Conservation (phyloP, 2,888 invertebrate genomes). For the Dryocosmus kuriphilus region DNA sequence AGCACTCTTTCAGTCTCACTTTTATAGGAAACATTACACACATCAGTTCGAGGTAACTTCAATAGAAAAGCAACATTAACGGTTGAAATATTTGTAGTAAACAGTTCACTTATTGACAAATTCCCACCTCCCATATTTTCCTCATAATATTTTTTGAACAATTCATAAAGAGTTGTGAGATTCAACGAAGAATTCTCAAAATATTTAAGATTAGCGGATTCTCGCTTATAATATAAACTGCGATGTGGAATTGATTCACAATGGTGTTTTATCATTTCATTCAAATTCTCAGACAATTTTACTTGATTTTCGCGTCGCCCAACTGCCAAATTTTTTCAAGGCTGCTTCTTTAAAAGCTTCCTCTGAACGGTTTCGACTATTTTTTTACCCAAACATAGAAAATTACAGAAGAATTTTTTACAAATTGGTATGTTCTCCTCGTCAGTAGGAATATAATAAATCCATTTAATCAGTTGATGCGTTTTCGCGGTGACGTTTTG, state of each 20-base stretch:
- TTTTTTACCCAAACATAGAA: slow-evolving; percentile 34
- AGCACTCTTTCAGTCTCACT: not conserved
- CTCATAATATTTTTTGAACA: slow-evolving; percentile 28
- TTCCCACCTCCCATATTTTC: slow-evolving; percentile 31
- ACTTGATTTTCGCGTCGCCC: slow-evolving; percentile 17
- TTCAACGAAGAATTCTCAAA: slow-evolving; percentile 36
- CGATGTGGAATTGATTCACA: slow-evolving; percentile 23
- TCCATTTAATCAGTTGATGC: slow-evolving; percentile 13
- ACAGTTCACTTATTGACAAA: slow-evolving; percentile 21
- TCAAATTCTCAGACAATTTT: slow-evolving; percentile 11
- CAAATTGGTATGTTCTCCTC: too few species aligned
- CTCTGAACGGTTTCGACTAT: slow-evolving; percentile 6
- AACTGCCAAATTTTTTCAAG: not conserved
- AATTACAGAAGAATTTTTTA: slow-evolving; percentile 36
- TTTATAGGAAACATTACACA: slow-evolving; percentile 36
- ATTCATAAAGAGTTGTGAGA: slow-evolving; percentile 16
- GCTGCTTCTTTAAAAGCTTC: slow-evolving; percentile 7
- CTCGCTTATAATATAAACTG: slow-evolving; percentile 1
- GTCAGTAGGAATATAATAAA: slow-evolving; percentile 39
- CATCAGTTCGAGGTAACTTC: slow-evolving; percentile 29
- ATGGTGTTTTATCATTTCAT: not conserved
- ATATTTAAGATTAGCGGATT: slow-evolving; percentile 39
- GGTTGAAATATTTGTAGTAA: slow-evolving; percentile 37
- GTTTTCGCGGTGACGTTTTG: too few species aligned
- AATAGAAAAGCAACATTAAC: slow-evolving; percentile 39